Evolutionary conservation across 2,888 invertebrate species (phyloP), one percentile per base, ranked within the genome.

Genomic region (Eilema sororculum): DNA sequence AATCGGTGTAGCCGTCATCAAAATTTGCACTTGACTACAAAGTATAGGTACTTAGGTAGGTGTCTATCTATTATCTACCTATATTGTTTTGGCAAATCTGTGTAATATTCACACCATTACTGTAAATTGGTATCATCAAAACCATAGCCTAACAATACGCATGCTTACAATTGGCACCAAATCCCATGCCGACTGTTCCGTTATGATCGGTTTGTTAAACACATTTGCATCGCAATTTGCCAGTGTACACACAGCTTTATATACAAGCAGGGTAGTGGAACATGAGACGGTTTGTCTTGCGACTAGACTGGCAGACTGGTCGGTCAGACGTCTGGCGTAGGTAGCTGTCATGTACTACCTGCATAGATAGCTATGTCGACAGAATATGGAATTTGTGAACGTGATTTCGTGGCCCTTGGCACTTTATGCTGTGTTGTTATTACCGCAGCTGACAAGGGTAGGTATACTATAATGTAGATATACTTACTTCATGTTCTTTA

Each of bases 261-360:
- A 69, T 73, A 73, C 73, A 77, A 80, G 71, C 75, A 69, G 71
- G 70, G 75, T 68, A 64, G 25, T 71, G 75, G 67, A 77, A 80
- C 70, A 59, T 61, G 74, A 80, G 80, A 80, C 73, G 60, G 77
- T 71, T 72, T 74, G 81, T 75, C 79, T 79, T 64, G 30, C 68
- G 57, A 71, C 67, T 73, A 72, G 72, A 71, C 66, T 71, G 68
- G 71, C 72, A 72, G 72, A 71, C 66, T 71, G 68, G 71, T 65
- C 72, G 20, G 65, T 68, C 72, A 71, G 75, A 80, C 79, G 79
- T 75, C 81, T 80, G 61, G 73, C 65, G 66, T 61, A 46, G 58
- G 60, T 72, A 60, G 25, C 46, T 28, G 65, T 58, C n/a, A 10
- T 57, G 24, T 24, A 9, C 24, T 33, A 52, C 69, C 69, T 77